phyloP scores from a whole-genome alignment of 2,797 vertebrate species.

The Scyliorhinus canicula region DNA sequence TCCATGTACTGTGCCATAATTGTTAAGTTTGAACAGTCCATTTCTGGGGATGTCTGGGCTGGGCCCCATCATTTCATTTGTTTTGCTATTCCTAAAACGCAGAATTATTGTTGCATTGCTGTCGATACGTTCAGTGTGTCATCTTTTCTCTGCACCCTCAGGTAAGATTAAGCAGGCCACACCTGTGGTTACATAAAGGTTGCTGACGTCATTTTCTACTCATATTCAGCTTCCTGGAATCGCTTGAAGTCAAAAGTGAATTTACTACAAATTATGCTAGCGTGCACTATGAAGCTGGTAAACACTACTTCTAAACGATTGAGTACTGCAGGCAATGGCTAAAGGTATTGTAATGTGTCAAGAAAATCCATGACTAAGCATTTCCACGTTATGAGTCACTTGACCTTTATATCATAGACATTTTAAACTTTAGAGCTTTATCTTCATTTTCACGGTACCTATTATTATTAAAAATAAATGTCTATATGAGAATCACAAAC shows the following conservation, averaged over 20 bases:
- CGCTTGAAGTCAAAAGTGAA: background rate
- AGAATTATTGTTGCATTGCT: background rate
- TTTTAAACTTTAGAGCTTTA: background rate
- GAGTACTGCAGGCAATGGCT: background rate
- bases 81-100: background rate
- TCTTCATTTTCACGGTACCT: background rate
- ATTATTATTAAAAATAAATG: background rate
- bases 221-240: background rate
- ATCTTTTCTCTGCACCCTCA: background rate
- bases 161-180: background rate
- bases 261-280: background rate
- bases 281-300: background rate
- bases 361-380: background rate
- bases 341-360: background rate
- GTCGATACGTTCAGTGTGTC: background rate
- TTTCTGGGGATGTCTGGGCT: background rate
- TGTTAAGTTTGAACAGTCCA: background rate
- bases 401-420: background rate
- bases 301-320: background rate
- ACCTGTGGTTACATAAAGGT: slow-evolving; percentile 1
- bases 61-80: background rate
- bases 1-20: background rate
- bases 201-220: background rate
- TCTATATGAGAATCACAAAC: background rate
- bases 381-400: background rate